phyloP scores from a whole-genome alignment of 2,113 vertebrate species.

The Tragelaphus buxtoni region DNA sequence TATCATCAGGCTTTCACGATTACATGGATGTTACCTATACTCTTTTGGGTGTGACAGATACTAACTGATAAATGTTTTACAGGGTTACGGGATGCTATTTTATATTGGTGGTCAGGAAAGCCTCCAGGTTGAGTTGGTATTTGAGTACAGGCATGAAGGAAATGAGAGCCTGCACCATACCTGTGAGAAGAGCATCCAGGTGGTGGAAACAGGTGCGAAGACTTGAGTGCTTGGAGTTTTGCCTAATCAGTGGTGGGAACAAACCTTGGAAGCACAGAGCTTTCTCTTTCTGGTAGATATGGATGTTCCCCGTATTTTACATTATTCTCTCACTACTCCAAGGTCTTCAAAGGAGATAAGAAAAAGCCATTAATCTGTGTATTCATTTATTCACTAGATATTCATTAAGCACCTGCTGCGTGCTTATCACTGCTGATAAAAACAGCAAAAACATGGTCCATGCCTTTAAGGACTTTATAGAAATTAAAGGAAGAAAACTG shows the following conservation, averaged over 20 bases:
- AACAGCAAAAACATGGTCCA: not conserved
- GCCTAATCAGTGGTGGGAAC: not conserved
- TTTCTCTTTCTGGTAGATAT: not conserved
- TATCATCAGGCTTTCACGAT: not conserved
- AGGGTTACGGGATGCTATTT: not conserved
- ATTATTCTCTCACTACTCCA: not conserved
- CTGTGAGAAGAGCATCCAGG: too few species aligned
- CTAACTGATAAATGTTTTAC: not conserved
- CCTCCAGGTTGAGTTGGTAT: not conserved
- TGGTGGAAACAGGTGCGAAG: not conserved
- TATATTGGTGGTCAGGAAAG: too few species aligned
- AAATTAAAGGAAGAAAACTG: not conserved
- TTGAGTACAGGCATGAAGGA: not conserved
- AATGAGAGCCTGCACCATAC: rapidly evolving
- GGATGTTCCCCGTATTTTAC: not conserved
- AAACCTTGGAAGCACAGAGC: not conserved
- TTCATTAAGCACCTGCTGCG: not conserved
- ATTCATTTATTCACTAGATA: not conserved
- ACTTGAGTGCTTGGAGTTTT: rapidly evolving
- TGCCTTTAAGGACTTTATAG: not conserved
- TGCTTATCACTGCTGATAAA: not conserved
- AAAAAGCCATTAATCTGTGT: not conserved
- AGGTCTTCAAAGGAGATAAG: not conserved
- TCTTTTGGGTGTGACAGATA: not conserved
- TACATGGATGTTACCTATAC: not conserved